Evolutionary conservation across 1,140 invertebrate genomes (phyloP), one percentile per base, ranked within the genome.

Genomic region (Tetragnatha versicolor): DNA sequence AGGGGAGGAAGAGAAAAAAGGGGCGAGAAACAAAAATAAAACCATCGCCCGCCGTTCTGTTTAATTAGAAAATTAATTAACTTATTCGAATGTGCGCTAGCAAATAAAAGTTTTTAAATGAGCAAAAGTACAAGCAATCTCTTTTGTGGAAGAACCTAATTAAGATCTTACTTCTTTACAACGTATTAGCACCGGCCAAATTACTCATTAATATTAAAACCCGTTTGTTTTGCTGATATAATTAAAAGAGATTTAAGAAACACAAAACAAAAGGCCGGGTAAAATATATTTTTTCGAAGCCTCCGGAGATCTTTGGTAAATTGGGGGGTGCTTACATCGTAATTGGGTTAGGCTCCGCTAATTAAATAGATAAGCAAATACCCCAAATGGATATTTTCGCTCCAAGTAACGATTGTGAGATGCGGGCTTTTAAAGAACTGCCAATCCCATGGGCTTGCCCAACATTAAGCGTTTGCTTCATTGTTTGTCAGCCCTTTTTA

Each of bases 31-130:
- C 35, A 76, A 76, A 60, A 68, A 78, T 60, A 78, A 69, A 78
- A 78, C 65, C 35, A 37, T 77, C 75, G 61, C 63, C 17, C 73
- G 73, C 76, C 53, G 63, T 68, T 78, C 76, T 78, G 76, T 78
- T 78, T 78, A 78, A 78, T 78, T 78, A 78, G 76, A 78, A 78
- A 78, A 78, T 78, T 78, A 78, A 78, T 78, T 78, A 78, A 78
- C 76, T 78, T 78, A 78, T 78, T 78, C 69, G 76, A 78, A 78
- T 76, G 73, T 76, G 73, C 70, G 35, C 53, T 47, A 65, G 73
- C 73, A 77, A 77, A 77, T 78, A 78, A 78, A 78, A 78, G 76
- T 78, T 78, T 78, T 68, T 68, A 78, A 68, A 69, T 68, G 76
- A 68, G 65, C 76, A 78, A 78, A 78, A 78, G 76, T 78, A 78